Evolutionary conservation across 2,888 invertebrate species (phyloP).

Genomic region (Diarsia mendica): DNA sequence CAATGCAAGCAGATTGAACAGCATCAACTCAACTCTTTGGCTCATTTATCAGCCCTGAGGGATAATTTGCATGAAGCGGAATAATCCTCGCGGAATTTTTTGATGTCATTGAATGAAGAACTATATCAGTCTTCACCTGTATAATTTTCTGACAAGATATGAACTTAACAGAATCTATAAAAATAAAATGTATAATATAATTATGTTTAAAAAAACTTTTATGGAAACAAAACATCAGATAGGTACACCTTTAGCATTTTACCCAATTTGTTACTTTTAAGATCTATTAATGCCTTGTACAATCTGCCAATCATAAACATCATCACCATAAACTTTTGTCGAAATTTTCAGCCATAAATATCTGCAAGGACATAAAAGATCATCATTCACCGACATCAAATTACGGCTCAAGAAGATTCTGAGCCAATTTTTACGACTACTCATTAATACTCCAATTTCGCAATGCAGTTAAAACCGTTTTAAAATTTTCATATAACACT

Average conservation of each 20-base stretch:
- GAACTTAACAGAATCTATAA: too few relatives aligned
- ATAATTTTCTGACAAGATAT: too few relatives aligned
- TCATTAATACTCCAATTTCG: conserved; percentile 42
- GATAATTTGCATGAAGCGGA: too few relatives aligned
- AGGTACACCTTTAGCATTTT: not conserved
- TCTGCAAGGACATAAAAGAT: not conserved
- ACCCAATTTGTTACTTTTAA: not conserved
- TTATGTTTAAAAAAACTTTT: not conserved
- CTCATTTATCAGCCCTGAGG: too few relatives aligned
- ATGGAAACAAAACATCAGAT: not conserved
- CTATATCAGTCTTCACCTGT: not conserved
- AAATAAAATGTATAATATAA: too few relatives aligned
- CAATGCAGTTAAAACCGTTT: conserved; percentile 34
- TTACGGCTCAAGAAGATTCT: conserved; percentile 11
- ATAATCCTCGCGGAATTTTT: not conserved
- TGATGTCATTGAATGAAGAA: not conserved
- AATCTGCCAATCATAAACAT: not conserved
- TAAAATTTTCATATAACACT: conserved; percentile 58
- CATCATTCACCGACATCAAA: conserved; percentile 30
- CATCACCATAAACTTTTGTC: not conserved
- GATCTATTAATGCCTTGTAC: not conserved
- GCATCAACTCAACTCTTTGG: too few relatives aligned
- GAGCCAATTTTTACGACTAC: conserved; percentile 39
- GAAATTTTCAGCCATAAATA: not conserved
- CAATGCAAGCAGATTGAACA: too few relatives aligned